Percentiles rank a stretch among this genome's conserved stretches.
Evolutionary conservation across 2,888 invertebrate species (phyloP).

Genomic region (Caenorhabditis virilis): DNA sequence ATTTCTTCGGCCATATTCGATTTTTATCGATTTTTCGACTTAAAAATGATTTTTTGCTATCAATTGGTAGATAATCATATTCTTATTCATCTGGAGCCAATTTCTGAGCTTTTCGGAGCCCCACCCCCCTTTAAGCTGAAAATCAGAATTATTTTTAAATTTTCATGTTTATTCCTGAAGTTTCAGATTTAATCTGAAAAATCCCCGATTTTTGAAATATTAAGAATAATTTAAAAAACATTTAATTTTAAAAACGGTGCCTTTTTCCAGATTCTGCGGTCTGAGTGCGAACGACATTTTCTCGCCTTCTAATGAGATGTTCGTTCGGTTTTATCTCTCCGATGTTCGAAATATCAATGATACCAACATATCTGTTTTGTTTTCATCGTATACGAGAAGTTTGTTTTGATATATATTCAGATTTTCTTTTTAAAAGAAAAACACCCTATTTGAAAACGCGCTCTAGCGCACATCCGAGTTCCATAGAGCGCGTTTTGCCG

Average conservation of each 20-base stretch:
- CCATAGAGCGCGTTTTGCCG: neutral
- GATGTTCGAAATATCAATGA: slow-evolving; percentile 30
- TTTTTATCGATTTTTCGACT: too few species aligned
- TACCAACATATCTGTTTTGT: slow-evolving; percentile 42
- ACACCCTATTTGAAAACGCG: too few species aligned
- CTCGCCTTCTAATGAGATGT: slow-evolving; percentile 44
- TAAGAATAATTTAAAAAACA: too few species aligned
- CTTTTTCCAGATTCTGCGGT: slow-evolving; percentile 51
- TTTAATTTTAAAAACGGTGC: neutral
- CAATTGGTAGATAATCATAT: too few species aligned
- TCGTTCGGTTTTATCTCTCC: slow-evolving; percentile 47
- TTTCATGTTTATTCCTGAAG: neutral
- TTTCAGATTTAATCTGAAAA: neutral
- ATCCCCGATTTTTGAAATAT: neutral
- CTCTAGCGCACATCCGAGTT: neutral
- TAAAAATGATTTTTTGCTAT: too few species aligned
- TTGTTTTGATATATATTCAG: slow-evolving; percentile 2
- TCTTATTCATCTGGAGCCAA: too few species aligned
- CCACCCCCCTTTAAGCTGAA: neutral
- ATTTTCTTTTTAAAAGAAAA: slow-evolving; percentile 2
- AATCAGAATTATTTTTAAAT: too few species aligned
- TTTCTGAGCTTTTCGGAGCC: too few species aligned
- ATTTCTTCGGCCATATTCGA: too few species aligned
- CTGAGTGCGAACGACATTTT: slow-evolving; percentile 47
- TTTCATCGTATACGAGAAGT: slow-evolving; percentile 50